Base-by-base conservation (phyloP, 2,113 vertebrate genomes). In the Halichoerus grypus region DNA sequence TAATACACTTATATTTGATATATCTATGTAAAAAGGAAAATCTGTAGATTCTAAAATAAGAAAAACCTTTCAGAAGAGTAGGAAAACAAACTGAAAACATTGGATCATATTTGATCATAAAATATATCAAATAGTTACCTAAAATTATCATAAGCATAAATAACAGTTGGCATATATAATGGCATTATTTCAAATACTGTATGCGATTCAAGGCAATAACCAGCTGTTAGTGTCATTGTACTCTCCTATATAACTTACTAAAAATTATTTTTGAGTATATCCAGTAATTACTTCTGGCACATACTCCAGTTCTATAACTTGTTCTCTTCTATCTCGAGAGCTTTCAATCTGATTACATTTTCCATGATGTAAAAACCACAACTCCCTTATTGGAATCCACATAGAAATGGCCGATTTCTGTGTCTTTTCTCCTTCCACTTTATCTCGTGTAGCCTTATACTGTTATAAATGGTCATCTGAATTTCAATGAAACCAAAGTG, bases 221-320 rank as follows among this genome's bases (percentile, higher is more conserved):
- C 96, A 98, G 98, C 97, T 98, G 95, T 98, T 98, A 98, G 96
- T 97, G 81, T 89, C 97, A 97, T 59, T 97, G 91, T 96, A 94
- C 42, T 95, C 98, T 98, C 97, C 97, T 96, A 98, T 59, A 22
- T 2, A 2, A 86, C 87, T 74, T 97, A 97, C 96, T 97, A 97
- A 98, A 98, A 98, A 98, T 94, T 97, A 72, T 95, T 98, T 98
- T 97, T 96, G 71, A 69, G 57, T 72, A 93, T 88, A 95, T 96
- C 67, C 94, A 82, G 81, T 9, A 97, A 97, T 94, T 98, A 98
- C 96, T 98, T 97, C 94, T 95, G 97, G 97, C 63, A 81, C 22
- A 71, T 0, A 2, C 33, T 96, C n/a, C n/a, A 93, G 49, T 91
- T 97, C 96, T 87, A 92, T 96, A 98, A 97, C 90, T 87, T 93